Evolutionary conservation across 2,113 vertebrate genomes (phyloP), one percentile per base, ranked within the genome.

Genomic region (Deroptyus accipitrinus): DNA sequence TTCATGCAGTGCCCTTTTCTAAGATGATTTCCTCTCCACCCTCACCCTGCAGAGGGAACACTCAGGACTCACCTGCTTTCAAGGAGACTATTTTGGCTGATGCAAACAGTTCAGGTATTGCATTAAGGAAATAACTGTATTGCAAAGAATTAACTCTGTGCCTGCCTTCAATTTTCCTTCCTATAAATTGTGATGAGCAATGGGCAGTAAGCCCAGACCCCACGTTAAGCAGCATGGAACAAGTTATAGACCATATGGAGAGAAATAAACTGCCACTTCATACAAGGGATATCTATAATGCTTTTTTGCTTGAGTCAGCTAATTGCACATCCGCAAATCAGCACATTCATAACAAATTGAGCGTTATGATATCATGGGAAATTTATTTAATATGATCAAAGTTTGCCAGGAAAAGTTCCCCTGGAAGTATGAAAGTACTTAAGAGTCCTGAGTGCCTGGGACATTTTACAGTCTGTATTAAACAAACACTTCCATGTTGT

Each of bases 171-270:
- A 46, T 96, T 94, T 92, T 91, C 83, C 46, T 93, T 73, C 87
- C 88, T 82, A 66, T 95, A 92, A 96, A 94, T 55, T 86, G 79
- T 68, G 82, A 96, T 95, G 93, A 91, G 73, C 93, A 85, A 30
- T 13, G 92, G 94, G 92, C 96, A 97, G 94, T 46, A 59, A 95
- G 90, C 94, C 94, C 91, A 96, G 94, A 94, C 90, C 97, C 84
- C 96, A 97, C 30, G 49, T 92, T 87, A 92, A 95, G 90, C 70
- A 89, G 84, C 94, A 93, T 41, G 74, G 95, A 97, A 94, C 82
- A 95, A 97, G 88, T 93, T 96, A 94, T 17, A 83, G 84, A 88
- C 95, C 95, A 97, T 95, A 97, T 94, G 97, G 96, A 95, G 88
- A 91, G 88, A 85, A 96, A 96, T 92, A 97, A 95, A 96, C 89